Conservation (phyloP, 1,140 invertebrate species). For the Helicoverpa zea region DNA sequence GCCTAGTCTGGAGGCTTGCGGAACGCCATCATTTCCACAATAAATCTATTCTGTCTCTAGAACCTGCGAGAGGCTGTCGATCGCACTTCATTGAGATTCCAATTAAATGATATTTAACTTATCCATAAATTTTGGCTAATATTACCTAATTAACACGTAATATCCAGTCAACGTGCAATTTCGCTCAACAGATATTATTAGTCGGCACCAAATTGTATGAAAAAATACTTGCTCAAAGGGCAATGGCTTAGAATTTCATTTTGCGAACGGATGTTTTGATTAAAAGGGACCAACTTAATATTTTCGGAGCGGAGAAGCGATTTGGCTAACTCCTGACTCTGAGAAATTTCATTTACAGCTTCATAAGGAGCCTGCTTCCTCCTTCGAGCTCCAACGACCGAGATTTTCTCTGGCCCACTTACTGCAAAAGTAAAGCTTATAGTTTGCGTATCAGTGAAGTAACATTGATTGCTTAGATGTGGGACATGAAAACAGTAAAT, state of each 20-base stretch:
- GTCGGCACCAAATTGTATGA: not conserved
- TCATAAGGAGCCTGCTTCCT: slow-evolving; percentile 9
- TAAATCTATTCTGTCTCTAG: slow-evolving; percentile 55
- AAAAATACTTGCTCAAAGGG: slow-evolving; percentile 1
- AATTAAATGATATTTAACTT: not conserved
- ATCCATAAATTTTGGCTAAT: not conserved
- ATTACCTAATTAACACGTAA: not conserved
- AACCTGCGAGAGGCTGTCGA: slow-evolving; percentile 12
- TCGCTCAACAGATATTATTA: not conserved
- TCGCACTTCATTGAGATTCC: slow-evolving; percentile 1
- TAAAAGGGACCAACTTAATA: slow-evolving; percentile 27
- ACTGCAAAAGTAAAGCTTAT: slow-evolving; percentile 7
- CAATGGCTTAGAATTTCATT: slow-evolving; percentile 5
- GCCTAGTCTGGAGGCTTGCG: slow-evolving; percentile 64
- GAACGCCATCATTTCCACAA: slow-evolving; percentile 60
- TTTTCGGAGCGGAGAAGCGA: slow-evolving; percentile 24
- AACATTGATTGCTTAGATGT: slow-evolving; percentile 69
- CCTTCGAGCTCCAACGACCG: not conserved
- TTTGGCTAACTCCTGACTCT: not conserved
- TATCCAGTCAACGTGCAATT: not conserved
- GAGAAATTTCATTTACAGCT: slow-evolving; percentile 20
- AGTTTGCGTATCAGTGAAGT: slow-evolving; percentile 61
- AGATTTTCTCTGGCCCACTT: slow-evolving; percentile 8
- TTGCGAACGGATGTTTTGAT: slow-evolving; percentile 13
- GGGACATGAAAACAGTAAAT: slow-evolving; percentile 75